Conservation (phyloP, 2,797 vertebrate genomes). For the Gobio occitaniae region DNA sequence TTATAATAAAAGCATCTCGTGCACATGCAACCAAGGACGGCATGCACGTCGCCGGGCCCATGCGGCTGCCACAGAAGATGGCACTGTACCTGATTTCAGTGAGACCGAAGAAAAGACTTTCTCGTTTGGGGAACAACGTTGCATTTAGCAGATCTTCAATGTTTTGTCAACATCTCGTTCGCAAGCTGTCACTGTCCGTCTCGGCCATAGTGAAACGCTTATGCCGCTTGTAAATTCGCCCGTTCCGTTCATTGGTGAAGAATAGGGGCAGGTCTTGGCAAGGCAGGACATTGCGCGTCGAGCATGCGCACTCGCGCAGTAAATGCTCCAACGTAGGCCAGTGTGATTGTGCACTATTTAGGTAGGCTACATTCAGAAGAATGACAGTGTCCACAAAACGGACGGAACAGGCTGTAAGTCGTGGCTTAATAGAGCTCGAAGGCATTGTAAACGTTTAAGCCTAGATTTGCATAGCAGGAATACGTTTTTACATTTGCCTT, state of each 20-base stretch:
- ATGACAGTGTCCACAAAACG: not conserved
- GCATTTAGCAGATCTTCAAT: slow-evolving; percentile 62
- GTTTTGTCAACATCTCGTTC: slow-evolving; percentile 64
- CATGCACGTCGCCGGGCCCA: slow-evolving; percentile 31
- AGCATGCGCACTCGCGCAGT: slow-evolving; percentile 58
- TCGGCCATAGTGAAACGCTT: slow-evolving; percentile 31
- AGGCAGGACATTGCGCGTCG: slow-evolving; percentile 18
- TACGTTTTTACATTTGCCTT: not conserved
- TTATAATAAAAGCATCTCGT: slow-evolving; percentile 9
- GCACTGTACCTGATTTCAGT: slow-evolving; percentile 14
- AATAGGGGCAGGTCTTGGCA: slow-evolving; percentile 56
- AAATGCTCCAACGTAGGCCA: not conserved
- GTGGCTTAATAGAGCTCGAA: not conserved
- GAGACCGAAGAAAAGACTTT: not conserved
- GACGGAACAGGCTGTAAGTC: not conserved
- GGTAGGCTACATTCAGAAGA: not conserved
- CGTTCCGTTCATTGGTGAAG: slow-evolving; percentile 59
- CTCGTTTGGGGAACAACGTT: slow-evolving; percentile 49
- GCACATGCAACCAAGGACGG: not conserved
- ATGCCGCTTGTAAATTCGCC: slow-evolving; percentile 37
- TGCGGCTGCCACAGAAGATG: not conserved
- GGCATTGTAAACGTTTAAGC: not conserved
- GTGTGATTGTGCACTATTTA: slow-evolving; percentile 16
- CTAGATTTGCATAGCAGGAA: not conserved
- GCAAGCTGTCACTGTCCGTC: slow-evolving; percentile 30